A percentile compares a stretch with the other conserved stretches of the same genome.
Evolutionary conservation across 2,888 invertebrate species (phyloP).

Genomic region (Pedicia rivosa): DNA sequence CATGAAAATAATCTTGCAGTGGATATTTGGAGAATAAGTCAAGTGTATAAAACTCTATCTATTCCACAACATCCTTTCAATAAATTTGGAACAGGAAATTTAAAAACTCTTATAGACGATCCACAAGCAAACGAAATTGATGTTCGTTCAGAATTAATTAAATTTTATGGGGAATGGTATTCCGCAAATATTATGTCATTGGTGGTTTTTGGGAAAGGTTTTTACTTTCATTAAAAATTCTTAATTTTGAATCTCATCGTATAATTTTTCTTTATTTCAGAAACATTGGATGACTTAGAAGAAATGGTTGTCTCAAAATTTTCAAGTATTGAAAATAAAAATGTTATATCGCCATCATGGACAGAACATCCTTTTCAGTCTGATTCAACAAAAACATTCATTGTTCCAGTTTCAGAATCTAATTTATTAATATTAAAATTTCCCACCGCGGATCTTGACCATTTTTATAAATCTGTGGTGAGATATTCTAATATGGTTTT

Average conservation of each 20-base stretch:
- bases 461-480: constrained; percentile 71
- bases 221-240: constrained; percentile 10
- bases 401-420: constrained; percentile 83
- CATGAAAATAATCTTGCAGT: constrained; percentile 85
- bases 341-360: constrained; percentile 59
- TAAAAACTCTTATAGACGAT: constrained; percentile 56
- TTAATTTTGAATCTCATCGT: constrained; percentile 4
- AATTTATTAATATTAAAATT: constrained; percentile 73
- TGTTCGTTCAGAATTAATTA: constrained; percentile 72
- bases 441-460: constrained; percentile 72
- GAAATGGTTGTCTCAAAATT: constrained; percentile 64
- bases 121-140: constrained; percentile 72
- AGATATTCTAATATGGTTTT: constrained; percentile 23
- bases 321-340: constrained; percentile 57
- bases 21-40: constrained; percentile 80
- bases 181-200: constrained; percentile 91
- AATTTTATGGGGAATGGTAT: constrained; percentile 85
- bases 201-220: constrained; percentile 76
- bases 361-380: constrained; percentile 65
- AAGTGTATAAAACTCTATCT: constrained; percentile 72
- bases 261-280: constrained; percentile 30
- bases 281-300: constrained; percentile 76
- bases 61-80: constrained; percentile 67
- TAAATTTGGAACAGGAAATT: constrained; percentile 91
- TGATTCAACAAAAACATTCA: constrained; percentile 49